A percentile compares a stretch with the other conserved stretches of the same genome.
Evolutionary conservation across 2,113 vertebrate species (phyloP).

Genomic region (Brachyhypopomus gauderio): DNA sequence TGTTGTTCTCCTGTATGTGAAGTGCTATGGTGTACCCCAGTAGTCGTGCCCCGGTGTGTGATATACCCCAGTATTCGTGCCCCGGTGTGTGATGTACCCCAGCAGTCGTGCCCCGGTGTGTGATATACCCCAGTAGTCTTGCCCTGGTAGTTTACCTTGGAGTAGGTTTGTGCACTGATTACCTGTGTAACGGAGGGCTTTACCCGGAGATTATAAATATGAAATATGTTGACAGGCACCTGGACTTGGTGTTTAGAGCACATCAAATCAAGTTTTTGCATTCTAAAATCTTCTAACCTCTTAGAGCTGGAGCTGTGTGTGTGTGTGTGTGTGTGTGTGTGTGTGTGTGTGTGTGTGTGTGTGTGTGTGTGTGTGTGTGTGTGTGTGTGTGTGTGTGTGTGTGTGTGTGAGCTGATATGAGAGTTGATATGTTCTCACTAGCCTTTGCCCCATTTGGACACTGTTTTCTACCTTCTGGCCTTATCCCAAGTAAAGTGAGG

Average conservation of each 20-base stretch:
- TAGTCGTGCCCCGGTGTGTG: too few species aligned
- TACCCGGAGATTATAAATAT: background rate
- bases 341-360: background rate
- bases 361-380: slow-evolving; percentile 16
- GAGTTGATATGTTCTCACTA: slow-evolving; percentile 9
- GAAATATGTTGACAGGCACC: background rate
- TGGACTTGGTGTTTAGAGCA: background rate
- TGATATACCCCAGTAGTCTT: too few species aligned
- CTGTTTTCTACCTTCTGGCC: slow-evolving; percentile 16
- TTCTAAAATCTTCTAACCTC: background rate
- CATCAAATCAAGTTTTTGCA: background rate
- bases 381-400: background rate
- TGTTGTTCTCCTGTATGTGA: background rate
- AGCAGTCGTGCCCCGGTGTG: too few species aligned
- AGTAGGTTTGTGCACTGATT: background rate
- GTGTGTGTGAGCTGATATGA: background rate
- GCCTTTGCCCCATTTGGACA: slow-evolving; percentile 5
- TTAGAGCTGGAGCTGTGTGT: background rate
- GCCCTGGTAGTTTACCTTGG: too few species aligned
- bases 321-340: background rate
- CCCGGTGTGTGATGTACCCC: too few species aligned
- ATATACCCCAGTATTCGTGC: too few species aligned
- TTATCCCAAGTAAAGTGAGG: slow-evolving; percentile 13
- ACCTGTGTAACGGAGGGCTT: background rate
- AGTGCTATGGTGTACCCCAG: background rate